Percentiles rank a stretch among this genome's conserved stretches.
Evolutionary conservation across 2,888 invertebrate genomes (phyloP).

Genomic region (Bugula neritina): DNA sequence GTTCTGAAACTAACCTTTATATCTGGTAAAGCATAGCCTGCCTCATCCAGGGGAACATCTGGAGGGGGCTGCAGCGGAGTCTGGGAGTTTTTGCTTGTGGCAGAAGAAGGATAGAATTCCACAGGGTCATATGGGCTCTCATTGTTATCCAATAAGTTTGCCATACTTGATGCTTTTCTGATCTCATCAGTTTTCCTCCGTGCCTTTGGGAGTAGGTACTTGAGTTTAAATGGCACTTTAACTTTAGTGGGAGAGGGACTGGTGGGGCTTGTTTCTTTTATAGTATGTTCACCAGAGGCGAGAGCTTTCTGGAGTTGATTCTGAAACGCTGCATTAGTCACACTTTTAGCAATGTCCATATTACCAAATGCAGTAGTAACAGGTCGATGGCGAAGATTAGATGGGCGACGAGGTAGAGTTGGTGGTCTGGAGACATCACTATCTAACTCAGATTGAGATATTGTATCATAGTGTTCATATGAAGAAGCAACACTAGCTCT

Average conservation of each 20-base stretch:
- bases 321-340: background rate
- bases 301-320: background rate
- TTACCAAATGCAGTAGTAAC: background rate
- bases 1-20: slow-evolving; percentile 18
- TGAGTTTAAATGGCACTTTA: slow-evolving; percentile 8
- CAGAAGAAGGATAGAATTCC: background rate
- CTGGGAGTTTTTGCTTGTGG: background rate
- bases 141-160: slow-evolving; percentile 4
- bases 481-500: slow-evolving; percentile 16
- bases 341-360: background rate
- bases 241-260: background rate
- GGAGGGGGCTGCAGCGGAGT: background rate
- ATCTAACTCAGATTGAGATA: slow-evolving; percentile 8
- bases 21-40: slow-evolving; percentile 31
- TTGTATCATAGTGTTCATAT: slow-evolving; percentile 25
- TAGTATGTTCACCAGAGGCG: background rate
- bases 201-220: slow-evolving; percentile 17
- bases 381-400: slow-evolving; percentile 10
- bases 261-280: slow-evolving; percentile 18
- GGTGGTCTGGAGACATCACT: slow-evolving; percentile 19
- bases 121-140: background rate
- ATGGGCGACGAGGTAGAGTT: slow-evolving; percentile 16
- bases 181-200: background rate
- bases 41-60: slow-evolving; percentile 29
- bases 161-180: slow-evolving; percentile 24